Conservation (phyloP, 2,888 invertebrate species). For the Brenthis hecate region DNA sequence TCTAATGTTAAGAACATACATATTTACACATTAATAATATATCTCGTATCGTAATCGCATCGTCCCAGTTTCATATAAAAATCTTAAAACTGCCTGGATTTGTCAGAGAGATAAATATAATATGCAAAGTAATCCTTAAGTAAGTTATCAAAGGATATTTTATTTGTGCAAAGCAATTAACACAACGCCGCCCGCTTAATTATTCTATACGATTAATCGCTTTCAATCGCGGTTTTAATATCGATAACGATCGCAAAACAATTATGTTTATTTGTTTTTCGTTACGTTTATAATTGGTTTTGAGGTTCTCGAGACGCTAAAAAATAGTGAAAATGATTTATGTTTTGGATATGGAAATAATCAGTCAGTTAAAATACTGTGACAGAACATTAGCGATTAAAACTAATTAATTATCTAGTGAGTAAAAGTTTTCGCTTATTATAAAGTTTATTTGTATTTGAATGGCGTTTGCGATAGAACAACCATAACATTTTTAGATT, state of each 20-base stretch:
- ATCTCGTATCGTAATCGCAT: slow-evolving; percentile 1
- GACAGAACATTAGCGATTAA: not conserved
- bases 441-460: too few relatives aligned
- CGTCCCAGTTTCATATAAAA: not conserved
- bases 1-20: too few relatives aligned
- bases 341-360: not conserved
- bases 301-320: slow-evolving; percentile 18
- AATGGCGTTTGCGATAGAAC: too few relatives aligned
- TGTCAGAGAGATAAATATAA: slow-evolving; percentile 26
- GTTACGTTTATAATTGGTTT: slow-evolving; percentile 32
- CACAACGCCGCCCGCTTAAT: slow-evolving; percentile 60
- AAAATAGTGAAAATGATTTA: slow-evolving; percentile 16
- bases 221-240: slow-evolving; percentile 41
- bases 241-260: slow-evolving; percentile 72
- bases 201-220: slow-evolving; percentile 62
- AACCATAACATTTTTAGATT: too few relatives aligned
- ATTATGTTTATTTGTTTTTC: slow-evolving; percentile 75
- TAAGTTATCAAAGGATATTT: slow-evolving; percentile 55
- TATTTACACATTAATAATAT: not conserved
- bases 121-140: slow-evolving; percentile 46
- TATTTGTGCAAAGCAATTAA: slow-evolving; percentile 74
- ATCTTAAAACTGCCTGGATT: not conserved
- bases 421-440: too few relatives aligned
- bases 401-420: too few relatives aligned
- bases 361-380: not conserved